Conservation (phyloP, 2,113 vertebrate genomes). For the Pluvianellus socialis region DNA sequence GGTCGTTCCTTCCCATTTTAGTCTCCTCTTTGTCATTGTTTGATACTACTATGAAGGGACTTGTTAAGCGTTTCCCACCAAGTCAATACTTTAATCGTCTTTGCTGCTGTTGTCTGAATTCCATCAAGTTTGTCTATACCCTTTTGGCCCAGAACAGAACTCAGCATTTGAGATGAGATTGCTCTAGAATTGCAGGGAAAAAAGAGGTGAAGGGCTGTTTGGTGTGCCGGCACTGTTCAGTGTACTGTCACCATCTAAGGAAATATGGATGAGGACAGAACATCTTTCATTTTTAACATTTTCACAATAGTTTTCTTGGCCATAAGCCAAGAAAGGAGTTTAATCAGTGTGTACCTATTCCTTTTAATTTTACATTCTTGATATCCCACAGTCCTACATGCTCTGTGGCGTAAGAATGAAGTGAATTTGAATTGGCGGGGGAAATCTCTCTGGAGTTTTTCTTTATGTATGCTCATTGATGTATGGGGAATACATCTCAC, state of each 20-base stretch:
- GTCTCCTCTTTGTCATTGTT: background rate
- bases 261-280: background rate
- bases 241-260: background rate
- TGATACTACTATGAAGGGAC: background rate
- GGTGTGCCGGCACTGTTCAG: background rate
- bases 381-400: background rate
- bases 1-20: background rate
- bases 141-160: background rate
- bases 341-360: conserved; percentile 3
- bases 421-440: background rate
- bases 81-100: background rate
- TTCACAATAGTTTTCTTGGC: background rate
- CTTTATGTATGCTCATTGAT: background rate
- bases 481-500: background rate
- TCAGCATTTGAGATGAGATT: background rate
- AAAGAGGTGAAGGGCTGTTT: background rate
- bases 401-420: background rate
- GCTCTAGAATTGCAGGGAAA: background rate
- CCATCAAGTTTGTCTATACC: background rate
- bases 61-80: background rate
- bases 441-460: background rate
- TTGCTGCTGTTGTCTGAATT: background rate
- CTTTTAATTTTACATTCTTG: background rate
- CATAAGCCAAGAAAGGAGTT: background rate
- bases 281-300: background rate